Base-by-base conservation (phyloP, 2,888 invertebrate species). In the Nephrocerus scutellatus region DNA sequence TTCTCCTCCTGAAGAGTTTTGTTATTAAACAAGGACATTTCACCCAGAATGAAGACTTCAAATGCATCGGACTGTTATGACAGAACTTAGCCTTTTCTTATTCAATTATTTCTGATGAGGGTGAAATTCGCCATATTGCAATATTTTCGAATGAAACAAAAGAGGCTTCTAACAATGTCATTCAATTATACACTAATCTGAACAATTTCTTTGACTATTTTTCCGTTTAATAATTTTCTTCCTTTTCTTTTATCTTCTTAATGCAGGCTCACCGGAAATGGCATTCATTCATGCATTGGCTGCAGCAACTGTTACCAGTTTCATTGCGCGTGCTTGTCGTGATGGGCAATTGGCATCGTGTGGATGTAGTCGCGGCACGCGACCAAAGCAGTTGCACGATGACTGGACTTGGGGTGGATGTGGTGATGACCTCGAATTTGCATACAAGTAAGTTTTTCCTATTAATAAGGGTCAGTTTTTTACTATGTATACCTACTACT, bases 321-420 rank as follows among this genome's bases (percentile, higher is more conserved):
- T 91, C 12, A 77, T 97, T 41, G 84, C 92, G 16, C 75, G 95
- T 28, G 83, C 91, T 4, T 96, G 96, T 60, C 78, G 92, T 35
- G 91, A 93, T 60, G 95, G 95, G 0, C 80, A 86, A 45, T 74
- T 95, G 38, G 76, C 85, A 5, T 88, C 86, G 36, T 96, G 96
- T 61, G 88, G 90, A 18, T 96, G 96, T 66, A 87, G 89, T 34
- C 74, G 83, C 14, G 83, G 87, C 32, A 72, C 78, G 4, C 71
- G 93, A 30, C 95, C 95, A 6, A 77, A 79, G 52, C 84, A 87
- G 61, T 73, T 95, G 39, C 83, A 87, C 54, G 76, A 79, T 38
- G 92, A 95, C 60, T 97, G 93, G 93, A 83, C 90, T 31, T 97
- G 97, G 97, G 93, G 93, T 20, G 97, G 97, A 16, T 97, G 95